Evolutionary conservation across 1,140 invertebrate species (phyloP).

Genomic region (Dolichoris vasculosae): DNA sequence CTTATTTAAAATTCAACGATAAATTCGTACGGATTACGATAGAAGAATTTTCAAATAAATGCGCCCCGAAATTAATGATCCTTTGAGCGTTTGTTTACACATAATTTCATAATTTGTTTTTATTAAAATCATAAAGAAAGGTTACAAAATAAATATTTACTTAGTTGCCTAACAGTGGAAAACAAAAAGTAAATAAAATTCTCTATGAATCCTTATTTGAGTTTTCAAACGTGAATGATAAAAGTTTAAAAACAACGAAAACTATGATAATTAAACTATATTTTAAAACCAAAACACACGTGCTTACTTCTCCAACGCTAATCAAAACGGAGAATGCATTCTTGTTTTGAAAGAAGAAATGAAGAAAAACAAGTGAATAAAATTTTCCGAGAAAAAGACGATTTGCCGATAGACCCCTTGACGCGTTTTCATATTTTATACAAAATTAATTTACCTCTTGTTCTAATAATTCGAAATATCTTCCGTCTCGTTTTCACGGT

Average conservation of each 20-base stretch:
- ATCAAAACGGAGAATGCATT: constrained; percentile 7
- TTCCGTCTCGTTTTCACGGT: constrained; percentile 32
- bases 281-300: neutral
- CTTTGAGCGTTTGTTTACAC: neutral
- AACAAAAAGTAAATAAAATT: neutral
- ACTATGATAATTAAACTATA: neutral
- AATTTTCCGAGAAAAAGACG: constrained; percentile 11
- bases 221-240: neutral
- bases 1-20: no score
- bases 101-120: neutral
- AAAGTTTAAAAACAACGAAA: constrained; percentile 21
- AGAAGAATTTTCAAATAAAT: neutral
- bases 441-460: constrained; percentile 28
- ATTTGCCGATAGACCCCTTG: neutral
- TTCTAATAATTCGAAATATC: neutral
- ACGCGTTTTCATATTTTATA: neutral
- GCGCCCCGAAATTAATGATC: neutral
- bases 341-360: neutral
- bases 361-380: constrained; percentile 12
- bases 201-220: neutral
- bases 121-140: constrained; percentile 11
- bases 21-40: neutral
- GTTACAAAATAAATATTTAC: constrained; percentile 5
- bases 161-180: neutral
- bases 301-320: neutral